Base-by-base conservation (phyloP, 2,113 vertebrate species). In the Mustela nigripes region DNA sequence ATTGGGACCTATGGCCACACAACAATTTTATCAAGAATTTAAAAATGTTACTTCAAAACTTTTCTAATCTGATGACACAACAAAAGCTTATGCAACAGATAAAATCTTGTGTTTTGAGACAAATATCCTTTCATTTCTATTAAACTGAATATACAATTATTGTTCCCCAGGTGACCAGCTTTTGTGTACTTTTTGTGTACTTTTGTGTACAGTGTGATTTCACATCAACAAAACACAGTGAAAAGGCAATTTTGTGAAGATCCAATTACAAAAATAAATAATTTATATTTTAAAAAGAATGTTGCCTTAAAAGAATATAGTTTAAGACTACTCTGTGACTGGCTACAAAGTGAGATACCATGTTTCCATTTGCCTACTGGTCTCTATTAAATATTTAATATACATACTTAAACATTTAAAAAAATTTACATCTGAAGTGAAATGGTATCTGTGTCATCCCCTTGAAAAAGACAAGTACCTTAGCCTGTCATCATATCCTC, bases 121-220 rank as follows among this genome's bases (percentile, higher is more conserved):
- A 99, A 99, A 98, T 98, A 98, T 93, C 98, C 97, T 98, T 99
- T 99, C 98, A 98, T 98, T 98, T 89, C 69, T 98, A 78, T 99
- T 98, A 98, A 99, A 98, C 97, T 97, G 98, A 98, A 98, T 98
- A 98, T 98, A 99, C 97, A 98, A 88, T 98, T 98, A 98, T 98
- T 98, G 98, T 98, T 99, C 98, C 98, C 98, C 98, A 99, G 97
- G 98, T 97, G 98, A 98, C 98, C 98, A 98, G 98, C 98, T 95
- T 97, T 96, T 96, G 94, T 42, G 83, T 98, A 98, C 98, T 42
- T 42, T 42, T 42, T 42, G 42, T 42, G 42, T 98, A 99, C 96
- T 42, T 42, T 42, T 42, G 42, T 42, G 42, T 98, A 99, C 96
- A 98, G 97, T 97, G 98, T 98, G 56, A 98, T 98, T 98, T 98